These are phyloP conservation scores for Pterocles gutturalis DNA, from an alignment of 2,113 vertebrate species.

Conservation along the genomic window DNA sequence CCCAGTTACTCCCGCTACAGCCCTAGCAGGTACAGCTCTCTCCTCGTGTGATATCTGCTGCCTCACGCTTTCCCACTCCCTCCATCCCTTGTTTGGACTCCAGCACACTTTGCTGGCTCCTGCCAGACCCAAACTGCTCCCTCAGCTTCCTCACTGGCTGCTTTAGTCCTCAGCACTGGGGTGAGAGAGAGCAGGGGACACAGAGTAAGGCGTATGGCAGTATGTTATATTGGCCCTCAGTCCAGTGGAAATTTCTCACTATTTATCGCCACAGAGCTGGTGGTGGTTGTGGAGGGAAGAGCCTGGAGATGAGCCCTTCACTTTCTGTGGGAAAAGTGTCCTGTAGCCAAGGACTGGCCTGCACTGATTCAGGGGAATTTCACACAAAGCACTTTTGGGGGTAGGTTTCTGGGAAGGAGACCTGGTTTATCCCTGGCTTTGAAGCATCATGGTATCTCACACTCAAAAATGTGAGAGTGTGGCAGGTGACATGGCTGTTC, in stretches of 20 bases:
- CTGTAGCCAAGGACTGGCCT: not conserved
- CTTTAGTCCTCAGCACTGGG: not conserved
- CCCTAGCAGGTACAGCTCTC: slow-evolving; percentile 82
- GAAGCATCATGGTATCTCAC: not conserved
- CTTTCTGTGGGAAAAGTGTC: not conserved
- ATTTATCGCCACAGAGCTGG: not conserved
- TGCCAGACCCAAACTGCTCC: not conserved
- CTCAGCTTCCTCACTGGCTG: not conserved
- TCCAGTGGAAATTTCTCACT: not conserved
- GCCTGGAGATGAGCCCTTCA: not conserved
- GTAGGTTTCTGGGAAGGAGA: not conserved
- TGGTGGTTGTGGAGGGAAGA: not conserved
- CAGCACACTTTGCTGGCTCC: not conserved
- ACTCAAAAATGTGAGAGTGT: accelerated
- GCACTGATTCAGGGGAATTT: not conserved
- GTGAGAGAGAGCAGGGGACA: not conserved
- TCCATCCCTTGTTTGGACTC: not conserved
- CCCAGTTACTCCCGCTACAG: slow-evolving; percentile 89
- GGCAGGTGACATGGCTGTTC: not conserved
- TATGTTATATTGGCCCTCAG: not conserved
- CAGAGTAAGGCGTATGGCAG: accelerated
- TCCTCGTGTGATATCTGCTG: not conserved
- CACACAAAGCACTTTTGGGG: not conserved
- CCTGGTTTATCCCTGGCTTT: not conserved
- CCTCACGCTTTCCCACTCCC: not conserved